Evolutionary conservation across 35 echinoderm and acorn worm genomes (phyloP), one percentile per base, ranked within the genome.

Genomic region (Amphiura filiformis): DNA sequence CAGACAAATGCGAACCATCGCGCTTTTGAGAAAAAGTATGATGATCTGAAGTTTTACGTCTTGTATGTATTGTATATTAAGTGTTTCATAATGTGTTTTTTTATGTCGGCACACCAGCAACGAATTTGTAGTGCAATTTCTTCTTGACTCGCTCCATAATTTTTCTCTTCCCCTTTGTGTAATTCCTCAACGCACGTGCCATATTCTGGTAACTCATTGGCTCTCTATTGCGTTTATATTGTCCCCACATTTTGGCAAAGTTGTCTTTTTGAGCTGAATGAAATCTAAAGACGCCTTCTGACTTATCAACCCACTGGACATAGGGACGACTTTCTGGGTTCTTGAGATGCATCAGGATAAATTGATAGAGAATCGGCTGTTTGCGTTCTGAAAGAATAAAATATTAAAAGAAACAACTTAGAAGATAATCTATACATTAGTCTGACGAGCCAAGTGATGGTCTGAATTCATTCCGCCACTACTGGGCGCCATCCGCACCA

Each of bases 181-280:
- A 99, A 38, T 99, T 94, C 11, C 96, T 77, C 47, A 99, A 81
- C 13, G 96, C 96, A 32, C 96, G 82, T 28, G 96, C 96, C 93
- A 99, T 95, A 52, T 99, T 99, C 44, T 99, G 96, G 34, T 99
- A 99, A 22, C 90, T 94, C 96, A 99, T 99, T 26, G 85, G 87
- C n/a, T 99, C 90, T 26, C 93, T 81, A 78, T 99, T 99, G 30
- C 96, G 89, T 77, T 99, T 99, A 38, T 87, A 86, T 28, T 80
- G 76, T 12, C 93, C 93, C 96, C 96, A 99, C 79, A 90, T 80
- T 80, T 94, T 85, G 20, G 96, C 96, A 38, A 99, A 99, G 26
- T 90, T 75, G 79, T 99, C 96, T 77, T 99, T 99, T n/a, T 84
- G 82, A 31, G 83, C 87, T 0, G 96, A 99, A 35, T 94, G 84